These are phyloP conservation scores for Olivierus martensii DNA, from an alignment of 1,140 invertebrate species.

Conservation along the genomic window DNA sequence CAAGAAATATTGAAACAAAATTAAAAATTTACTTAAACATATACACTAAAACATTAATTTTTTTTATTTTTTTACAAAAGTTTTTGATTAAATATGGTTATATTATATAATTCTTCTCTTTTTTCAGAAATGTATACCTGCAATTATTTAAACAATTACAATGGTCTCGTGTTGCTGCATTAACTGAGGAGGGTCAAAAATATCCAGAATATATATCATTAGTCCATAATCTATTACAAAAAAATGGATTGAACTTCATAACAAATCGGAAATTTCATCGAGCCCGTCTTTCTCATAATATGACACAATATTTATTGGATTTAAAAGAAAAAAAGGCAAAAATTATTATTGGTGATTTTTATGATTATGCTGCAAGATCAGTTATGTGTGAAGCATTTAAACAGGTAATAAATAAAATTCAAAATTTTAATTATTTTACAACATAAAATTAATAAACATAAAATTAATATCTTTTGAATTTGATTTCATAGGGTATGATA, in stretches of 20 bases:
- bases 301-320: constrained; percentile 47
- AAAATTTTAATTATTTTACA: background rate
- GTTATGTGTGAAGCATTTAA: constrained; percentile 62
- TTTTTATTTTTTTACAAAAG: too few species aligned
- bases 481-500: constrained; percentile 37
- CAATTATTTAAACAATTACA: constrained; percentile 45
- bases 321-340: constrained; percentile 45
- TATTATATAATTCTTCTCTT: background rate
- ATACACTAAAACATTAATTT: too few species aligned
- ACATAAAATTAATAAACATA: too few species aligned
- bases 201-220: constrained; percentile 62
- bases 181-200: constrained; percentile 65
- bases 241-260: constrained; percentile 47
- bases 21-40: too few species aligned
- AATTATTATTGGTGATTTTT: constrained; percentile 69
- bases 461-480: constrained; percentile 1
- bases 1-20: too few species aligned
- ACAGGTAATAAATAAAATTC: constrained; percentile 33
- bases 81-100: too few species aligned
- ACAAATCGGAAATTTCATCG: constrained; percentile 54
- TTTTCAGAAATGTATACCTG: constrained; percentile 46
- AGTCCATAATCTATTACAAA: constrained; percentile 47
- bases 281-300: constrained; percentile 19
- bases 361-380: constrained; percentile 46
- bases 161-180: constrained; percentile 54